Base-by-base conservation (phyloP, 2,113 vertebrate genomes). In the Cariama cristata region DNA sequence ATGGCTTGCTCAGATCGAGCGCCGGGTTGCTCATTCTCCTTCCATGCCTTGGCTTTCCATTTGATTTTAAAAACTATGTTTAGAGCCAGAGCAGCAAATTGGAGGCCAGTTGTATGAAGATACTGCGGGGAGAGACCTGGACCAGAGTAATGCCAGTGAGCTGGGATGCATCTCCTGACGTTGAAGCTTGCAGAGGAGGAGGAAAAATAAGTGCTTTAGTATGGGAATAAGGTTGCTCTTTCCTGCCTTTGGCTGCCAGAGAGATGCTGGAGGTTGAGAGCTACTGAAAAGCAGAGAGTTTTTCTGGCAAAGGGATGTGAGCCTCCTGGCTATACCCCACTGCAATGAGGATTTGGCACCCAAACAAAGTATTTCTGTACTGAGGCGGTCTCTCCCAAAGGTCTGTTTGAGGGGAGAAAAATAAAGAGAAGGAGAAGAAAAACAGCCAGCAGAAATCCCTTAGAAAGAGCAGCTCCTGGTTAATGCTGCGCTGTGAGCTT, bases 291-390 rank as follows among this genome's bases (percentile, higher is more conserved):
- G 68, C 50, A 63, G 38, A 73, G 72, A 38, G 16, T 32, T 93
- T 80, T 87, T 64, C 88, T 95, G 93, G 88, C 93, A 92, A 58
- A 88, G 72, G 55, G n/a, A 49, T 86, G 45, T 1, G 4, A 86
- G 50, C 58, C 75, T 95, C 40, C 68, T 89, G 76, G 88, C 60
- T 91, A 35, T 38, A 56, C 32, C 71, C 81, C 0, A 1, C 64
- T 67, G 84, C 0, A 1, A 75, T 14, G 73, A 94, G 47, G 76
- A 81, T 72, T 94, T 96, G 93, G 96, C 93, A 89, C 89, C 89
- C 72, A 96, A 95, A 94, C 75, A 95, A 91, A 94, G 60, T 33
- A 62, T 79, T 84, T 75, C 79, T 88, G 62, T 86, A 56, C 66
- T 68, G 79, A 93, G 74, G 88, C 3, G 0, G 24, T 75, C 38